Evolutionary conservation across 2,888 invertebrate genomes (phyloP).

Genomic region (Caenorhabditis sp.): DNA sequence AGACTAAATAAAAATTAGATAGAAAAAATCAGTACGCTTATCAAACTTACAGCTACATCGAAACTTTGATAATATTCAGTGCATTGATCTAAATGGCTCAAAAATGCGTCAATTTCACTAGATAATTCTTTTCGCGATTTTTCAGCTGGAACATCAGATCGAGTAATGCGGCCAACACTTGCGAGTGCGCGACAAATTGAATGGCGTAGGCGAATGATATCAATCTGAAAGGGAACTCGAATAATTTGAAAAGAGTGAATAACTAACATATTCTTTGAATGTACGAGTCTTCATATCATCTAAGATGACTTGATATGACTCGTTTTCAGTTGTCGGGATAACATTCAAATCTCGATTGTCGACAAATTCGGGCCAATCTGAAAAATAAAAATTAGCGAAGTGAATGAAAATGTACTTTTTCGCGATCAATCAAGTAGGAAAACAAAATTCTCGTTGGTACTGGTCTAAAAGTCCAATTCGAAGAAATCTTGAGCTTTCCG

Average conservation of each 20-base stretch:
- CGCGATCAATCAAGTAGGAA: too few species aligned
- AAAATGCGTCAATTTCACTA: constrained; percentile 19
- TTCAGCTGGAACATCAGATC: constrained; percentile 4
- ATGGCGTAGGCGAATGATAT: constrained; percentile 37
- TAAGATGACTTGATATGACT: constrained; percentile 17
- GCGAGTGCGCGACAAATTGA: constrained; percentile 38
- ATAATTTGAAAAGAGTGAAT: neutral
- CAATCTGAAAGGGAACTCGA: too few species aligned
- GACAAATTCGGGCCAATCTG: constrained; percentile 41
- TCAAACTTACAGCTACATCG: constrained; percentile 8
- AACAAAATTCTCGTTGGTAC: too few species aligned
- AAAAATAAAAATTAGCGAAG: too few species aligned
- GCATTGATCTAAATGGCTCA: constrained; percentile 44
- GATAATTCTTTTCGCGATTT: constrained; percentile 12
- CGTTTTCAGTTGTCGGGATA: constrained; percentile 33
- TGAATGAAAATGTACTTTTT: too few species aligned
- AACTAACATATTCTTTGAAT: constrained; percentile 41
- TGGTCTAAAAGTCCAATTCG: too few species aligned
- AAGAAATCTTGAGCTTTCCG: too few species aligned
- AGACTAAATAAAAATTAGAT: constrained; percentile 2
- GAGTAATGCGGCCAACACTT: constrained; percentile 27
- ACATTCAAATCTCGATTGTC: constrained; percentile 53
- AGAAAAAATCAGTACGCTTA: neutral
- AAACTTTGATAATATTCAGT: constrained; percentile 29
- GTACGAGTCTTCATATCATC: constrained; percentile 38